Evolutionary conservation across 2,888 invertebrate genomes (phyloP), one percentile per base, ranked within the genome.

Genomic region (Petrolisthes cinctipes): DNA sequence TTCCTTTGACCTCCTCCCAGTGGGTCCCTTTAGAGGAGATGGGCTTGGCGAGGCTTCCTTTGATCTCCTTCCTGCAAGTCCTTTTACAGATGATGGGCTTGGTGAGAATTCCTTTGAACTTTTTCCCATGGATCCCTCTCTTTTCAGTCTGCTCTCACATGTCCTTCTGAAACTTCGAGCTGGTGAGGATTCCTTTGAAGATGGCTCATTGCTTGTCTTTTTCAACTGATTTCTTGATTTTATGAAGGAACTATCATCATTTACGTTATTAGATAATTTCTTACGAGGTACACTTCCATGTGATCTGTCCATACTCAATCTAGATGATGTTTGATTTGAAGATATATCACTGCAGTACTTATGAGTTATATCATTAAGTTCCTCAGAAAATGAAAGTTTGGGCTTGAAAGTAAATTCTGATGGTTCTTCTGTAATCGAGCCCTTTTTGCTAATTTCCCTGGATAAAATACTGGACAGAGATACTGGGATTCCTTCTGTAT

Each of bases 381-480:
- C 89, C 71, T 89, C 87, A n/a, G 89, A 85, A 51, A 84, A 84
- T 6, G 86, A 84, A 11, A 87, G 85, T 53, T 85, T 61, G 51
- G 88, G 82, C 23, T 82, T 78, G 68, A 88, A 88, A 54, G 82
- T 75, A 66, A 78, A 88, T 23, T n/a, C 37, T 14, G 11, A 14
- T 4, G 88, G 23, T 20, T 81, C 83, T 20, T 84, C 68, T 4
- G 23, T 11, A 7, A 53, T 23, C 11, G 82, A 71, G 20, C n/a
- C n/a, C n/a, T 23, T 82, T 6, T 82, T 9, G 0, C 9, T 61
- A 11, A 37, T 79, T 54, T 82, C 85, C n/a, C 71, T 85, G 14
- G 82, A 76, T 56, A 89, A 68, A 20, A 89, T 89, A 66, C 73
- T 82, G 6, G 85, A 85, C 7, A 89, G 83, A 51, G 89, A 89